Conservation (phyloP, 53 echinoderm and acorn worm species). For the Echinometra lucunter region DNA sequence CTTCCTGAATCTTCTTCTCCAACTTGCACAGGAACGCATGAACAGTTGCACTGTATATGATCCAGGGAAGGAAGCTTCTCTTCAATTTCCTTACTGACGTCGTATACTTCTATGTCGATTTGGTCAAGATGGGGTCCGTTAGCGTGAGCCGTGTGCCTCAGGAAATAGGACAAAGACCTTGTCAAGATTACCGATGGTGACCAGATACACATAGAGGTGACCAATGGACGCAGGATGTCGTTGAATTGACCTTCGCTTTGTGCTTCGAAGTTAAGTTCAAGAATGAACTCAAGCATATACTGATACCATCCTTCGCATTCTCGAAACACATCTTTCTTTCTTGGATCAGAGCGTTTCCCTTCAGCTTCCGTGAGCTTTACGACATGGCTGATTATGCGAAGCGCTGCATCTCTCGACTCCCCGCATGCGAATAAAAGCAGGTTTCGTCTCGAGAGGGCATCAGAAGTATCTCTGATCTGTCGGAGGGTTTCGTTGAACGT, state of each 20-base stretch:
- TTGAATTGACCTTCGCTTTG: background rate
- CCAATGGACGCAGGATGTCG: background rate
- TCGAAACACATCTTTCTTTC: background rate
- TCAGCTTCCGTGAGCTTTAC: background rate
- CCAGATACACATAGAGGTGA: background rate
- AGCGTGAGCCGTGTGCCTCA: background rate
- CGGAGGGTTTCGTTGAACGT: background rate
- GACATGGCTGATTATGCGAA: background rate
- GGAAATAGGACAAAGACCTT: background rate
- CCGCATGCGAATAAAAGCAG: background rate
- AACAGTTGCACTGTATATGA: background rate
- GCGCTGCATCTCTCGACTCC: background rate
- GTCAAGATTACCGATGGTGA: background rate
- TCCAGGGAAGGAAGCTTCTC: background rate
- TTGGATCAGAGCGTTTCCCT: background rate
- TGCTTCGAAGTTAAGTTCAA: constrained; percentile 35
- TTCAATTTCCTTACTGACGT: background rate
- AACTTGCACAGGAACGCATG: background rate
- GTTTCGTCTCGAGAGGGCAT: background rate
- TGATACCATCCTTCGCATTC: background rate
- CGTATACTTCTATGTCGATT: background rate
- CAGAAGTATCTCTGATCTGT: background rate
- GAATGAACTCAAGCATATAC: background rate
- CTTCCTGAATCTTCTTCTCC: background rate
- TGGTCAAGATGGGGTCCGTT: too few species aligned